phyloP scores from a whole-genome alignment of 1,140 invertebrate species.

The Eriosoma lanigerum region DNA sequence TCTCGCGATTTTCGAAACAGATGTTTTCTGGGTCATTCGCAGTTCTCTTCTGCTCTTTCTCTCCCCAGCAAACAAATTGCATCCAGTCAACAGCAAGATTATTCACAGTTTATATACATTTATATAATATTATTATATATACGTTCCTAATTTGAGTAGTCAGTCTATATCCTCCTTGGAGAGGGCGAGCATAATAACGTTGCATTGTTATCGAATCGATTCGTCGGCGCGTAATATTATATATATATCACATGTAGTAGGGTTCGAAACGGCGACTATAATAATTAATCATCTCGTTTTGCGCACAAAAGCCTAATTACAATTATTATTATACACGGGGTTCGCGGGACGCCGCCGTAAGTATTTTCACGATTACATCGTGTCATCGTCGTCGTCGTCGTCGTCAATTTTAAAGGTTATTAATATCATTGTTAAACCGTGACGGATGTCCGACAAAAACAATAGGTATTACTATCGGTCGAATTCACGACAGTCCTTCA shows the following conservation, averaged over 20 bases:
- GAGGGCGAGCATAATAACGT: conserved; percentile 16
- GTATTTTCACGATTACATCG: background rate
- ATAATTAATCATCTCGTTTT: conserved; percentile 16
- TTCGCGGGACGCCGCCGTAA: background rate
- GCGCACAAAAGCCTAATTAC: conserved; percentile 16
- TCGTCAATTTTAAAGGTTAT: background rate
- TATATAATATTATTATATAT: background rate
- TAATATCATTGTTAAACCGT: too few relatives aligned
- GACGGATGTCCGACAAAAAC: background rate
- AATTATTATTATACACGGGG: conserved; percentile 13
- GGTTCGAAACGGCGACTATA: background rate
- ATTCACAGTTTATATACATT: conserved; percentile 29
- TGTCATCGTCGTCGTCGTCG: too few relatives aligned
- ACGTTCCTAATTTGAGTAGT: background rate
- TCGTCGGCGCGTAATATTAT: background rate
- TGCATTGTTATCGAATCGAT: conserved; percentile 36
- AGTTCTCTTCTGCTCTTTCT: too few relatives aligned
- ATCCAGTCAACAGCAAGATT: conserved; percentile 38
- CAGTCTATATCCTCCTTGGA: conserved; percentile 17
- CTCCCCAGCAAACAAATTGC: conserved; percentile 12
- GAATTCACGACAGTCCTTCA: too few relatives aligned
- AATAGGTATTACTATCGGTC: background rate
- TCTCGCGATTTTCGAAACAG: conserved; percentile 51
- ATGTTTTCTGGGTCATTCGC: conserved; percentile 42
- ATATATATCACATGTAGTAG: too few relatives aligned